phyloP scores from a whole-genome alignment of 2,888 invertebrate genomes.

The Camptogramma bilineatum region DNA sequence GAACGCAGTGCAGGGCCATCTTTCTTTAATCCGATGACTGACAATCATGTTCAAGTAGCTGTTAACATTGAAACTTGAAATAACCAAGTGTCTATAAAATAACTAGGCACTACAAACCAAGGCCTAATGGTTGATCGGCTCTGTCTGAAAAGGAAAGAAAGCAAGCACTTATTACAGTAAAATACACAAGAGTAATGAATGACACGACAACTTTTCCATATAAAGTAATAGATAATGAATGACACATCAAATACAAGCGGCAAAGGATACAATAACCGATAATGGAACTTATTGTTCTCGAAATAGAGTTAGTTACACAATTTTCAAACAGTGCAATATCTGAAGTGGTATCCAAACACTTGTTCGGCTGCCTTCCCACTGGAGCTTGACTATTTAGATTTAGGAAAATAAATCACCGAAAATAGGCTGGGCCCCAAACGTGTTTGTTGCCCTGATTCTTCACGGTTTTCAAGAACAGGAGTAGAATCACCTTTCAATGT shows the following conservation, averaged over 20 bases:
- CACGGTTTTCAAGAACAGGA: too few relatives aligned
- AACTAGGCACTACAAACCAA: neutral
- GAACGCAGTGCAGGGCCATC: neutral
- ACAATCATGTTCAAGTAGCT: slow-evolving; percentile 9
- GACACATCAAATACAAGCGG: neutral
- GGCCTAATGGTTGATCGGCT: neutral
- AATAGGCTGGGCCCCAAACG: too few relatives aligned
- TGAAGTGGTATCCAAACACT: slow-evolving; percentile 8
- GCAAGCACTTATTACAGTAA: neutral
- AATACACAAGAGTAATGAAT: neutral
- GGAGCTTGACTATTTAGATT: too few relatives aligned
- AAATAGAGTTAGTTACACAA: neutral
- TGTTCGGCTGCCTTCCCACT: too few relatives aligned
- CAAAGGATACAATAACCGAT: neutral
- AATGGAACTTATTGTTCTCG: neutral
- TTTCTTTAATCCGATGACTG: neutral
- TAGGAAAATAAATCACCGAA: too few relatives aligned
- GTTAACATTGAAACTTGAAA: slow-evolving; percentile 12
- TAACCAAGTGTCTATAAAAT: neutral
- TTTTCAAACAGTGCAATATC: neutral
- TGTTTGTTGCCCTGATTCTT: too few relatives aligned
- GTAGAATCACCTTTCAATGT: too few relatives aligned
- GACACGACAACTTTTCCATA: neutral
- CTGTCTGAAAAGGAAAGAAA: neutral
- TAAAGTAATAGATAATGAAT: neutral